Percentiles rank a stretch among this genome's conserved stretches.
phyloP scores from a whole-genome alignment of 1,140 invertebrate species.

The Tetragnatha versicolor region DNA sequence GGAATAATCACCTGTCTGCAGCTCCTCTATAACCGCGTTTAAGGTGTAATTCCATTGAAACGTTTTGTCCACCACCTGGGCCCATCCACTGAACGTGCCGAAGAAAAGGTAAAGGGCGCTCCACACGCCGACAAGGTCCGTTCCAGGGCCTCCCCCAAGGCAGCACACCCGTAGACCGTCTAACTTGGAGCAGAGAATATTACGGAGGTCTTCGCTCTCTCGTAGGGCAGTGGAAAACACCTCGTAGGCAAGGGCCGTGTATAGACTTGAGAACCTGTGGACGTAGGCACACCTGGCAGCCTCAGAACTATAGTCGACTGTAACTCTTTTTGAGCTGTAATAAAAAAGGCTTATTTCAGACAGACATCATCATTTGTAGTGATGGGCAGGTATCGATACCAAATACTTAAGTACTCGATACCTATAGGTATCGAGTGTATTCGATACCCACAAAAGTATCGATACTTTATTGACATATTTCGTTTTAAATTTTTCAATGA shows the following conservation, averaged over 20 bases:
- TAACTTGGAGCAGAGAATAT: not conserved
- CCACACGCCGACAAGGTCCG: not conserved
- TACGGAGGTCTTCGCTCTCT: not conserved
- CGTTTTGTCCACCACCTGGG: not conserved
- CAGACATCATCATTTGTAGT: too few species aligned
- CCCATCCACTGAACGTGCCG: not conserved
- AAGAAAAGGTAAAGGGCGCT: not conserved
- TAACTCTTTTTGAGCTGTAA: too few species aligned
- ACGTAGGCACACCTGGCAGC: conserved; percentile 29
- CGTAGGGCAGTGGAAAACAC: not conserved
- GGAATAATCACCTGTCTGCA: not conserved
- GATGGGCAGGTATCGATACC: too few species aligned
- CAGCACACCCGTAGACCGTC: conserved; percentile 1
- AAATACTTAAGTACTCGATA: too few species aligned
- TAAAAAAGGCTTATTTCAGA: too few species aligned
- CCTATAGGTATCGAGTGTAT: too few species aligned
- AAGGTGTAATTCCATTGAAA: conserved; percentile 4
- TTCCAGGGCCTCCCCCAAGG: conserved; percentile 12
- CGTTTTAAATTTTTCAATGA: too few species aligned
- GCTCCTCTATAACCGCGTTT: not conserved
- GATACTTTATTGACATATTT: too few species aligned
- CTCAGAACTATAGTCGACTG: not conserved
- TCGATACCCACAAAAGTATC: too few species aligned
- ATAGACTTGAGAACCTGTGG: conserved; percentile 11
- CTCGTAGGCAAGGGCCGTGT: not conserved